Evolutionary conservation across 2,888 invertebrate species (phyloP).

Genomic region (Drosophila meridionalis): DNA sequence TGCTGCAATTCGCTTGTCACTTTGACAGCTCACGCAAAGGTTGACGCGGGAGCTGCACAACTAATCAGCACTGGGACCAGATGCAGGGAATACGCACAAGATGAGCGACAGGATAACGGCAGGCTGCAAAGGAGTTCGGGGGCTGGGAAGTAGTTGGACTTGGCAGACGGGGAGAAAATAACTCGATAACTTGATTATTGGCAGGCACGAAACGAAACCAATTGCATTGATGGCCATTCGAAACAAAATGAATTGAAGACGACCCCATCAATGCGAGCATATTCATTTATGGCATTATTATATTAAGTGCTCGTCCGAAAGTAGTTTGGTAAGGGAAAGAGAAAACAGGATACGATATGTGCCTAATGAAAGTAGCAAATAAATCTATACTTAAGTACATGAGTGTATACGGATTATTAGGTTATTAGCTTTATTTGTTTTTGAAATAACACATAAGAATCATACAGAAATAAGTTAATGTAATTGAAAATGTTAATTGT

Average conservation of each 20-base stretch:
- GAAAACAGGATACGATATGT: background rate
- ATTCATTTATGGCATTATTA: conserved; percentile 42
- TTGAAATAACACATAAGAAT: no score
- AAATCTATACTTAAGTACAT: background rate
- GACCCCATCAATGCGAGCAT: conserved; percentile 21
- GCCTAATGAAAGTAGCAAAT: background rate
- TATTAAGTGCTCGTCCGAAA: conserved; percentile 21
- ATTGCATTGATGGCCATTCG: conserved; percentile 59
- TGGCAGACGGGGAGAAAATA: conserved; percentile 5
- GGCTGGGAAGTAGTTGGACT: no score
- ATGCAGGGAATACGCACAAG: conserved; percentile 25
- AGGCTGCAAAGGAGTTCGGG: background rate
- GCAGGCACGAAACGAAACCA: conserved; percentile 68
- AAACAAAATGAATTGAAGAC: conserved; percentile 19
- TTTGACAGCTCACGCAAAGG: conserved; percentile 78
- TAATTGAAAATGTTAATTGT: no score
- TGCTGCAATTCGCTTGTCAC: conserved; percentile 74
- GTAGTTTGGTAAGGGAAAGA: background rate
- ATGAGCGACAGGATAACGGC: conserved; percentile 26
- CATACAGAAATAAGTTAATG: no score
- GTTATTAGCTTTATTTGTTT: conserved; percentile 7
- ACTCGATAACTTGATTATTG: conserved; percentile 53
- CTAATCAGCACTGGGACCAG: conserved; percentile 54
- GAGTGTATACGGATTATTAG: background rate
- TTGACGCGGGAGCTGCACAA: conserved; percentile 53